Base-by-base conservation (phyloP, 1,140 invertebrate species). In the Protaetia brevitarsis region DNA sequence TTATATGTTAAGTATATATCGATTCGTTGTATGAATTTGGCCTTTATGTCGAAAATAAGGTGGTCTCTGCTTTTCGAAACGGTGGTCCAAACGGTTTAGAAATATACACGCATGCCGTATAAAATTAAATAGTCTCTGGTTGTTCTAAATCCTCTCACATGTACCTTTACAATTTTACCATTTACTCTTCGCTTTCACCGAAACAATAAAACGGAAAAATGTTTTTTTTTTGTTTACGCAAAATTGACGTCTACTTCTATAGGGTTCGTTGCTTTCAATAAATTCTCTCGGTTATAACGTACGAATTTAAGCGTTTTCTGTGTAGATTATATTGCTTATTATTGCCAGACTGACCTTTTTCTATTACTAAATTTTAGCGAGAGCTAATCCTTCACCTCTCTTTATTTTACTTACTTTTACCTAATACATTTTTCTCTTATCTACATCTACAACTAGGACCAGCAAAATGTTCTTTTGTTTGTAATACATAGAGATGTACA, bases 11-110 rank as follows among this genome's bases (percentile, higher is more conserved):
- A 51, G 56, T 30, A 51, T 51, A 63, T 62, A 64, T 58, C 64
- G 63, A 65, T 67, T 71, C 69, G 69, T 71, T 71, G 69, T 71
- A 71, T 63, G 69, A 65, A 66, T 69, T 68, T 68, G 69, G 67
- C 69, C 66, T 65, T 68, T 65, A 23, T 23, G 21, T 51, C 19
- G 41, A 51, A 51, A 51, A 51, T 23, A 26, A 51, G 41, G 41
- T 51, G 19, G 13, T 51, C 13, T 8, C 13, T 1, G 31, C 26
- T 7, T 51, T 51, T 23, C 41, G 13, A 23, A 51, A 13, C 16
- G 8, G 13, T 51, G n/a, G n/a, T 37, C 16, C 5, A 37, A 16
- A 16, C 16, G 34, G 10, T 51, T 51, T 51, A 51, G 26, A 16
- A 51, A 37, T 37, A 37, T 4, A 51, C 41, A 51, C 26, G 26